phyloP scores from a whole-genome alignment of 2,888 invertebrate species.

The Stenichneumon culpator region DNA sequence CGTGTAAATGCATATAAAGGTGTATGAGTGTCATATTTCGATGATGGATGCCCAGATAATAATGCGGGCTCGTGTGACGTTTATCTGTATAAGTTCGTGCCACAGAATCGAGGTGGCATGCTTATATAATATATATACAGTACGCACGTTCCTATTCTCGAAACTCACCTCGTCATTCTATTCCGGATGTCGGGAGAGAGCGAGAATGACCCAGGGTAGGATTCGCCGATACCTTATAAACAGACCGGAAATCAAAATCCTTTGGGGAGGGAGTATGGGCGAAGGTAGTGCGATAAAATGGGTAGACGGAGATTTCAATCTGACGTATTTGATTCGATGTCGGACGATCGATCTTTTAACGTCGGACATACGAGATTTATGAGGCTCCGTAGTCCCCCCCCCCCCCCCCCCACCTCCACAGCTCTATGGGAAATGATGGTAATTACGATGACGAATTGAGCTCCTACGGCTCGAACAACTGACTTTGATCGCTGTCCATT shows the following conservation, averaged over 20 bases:
- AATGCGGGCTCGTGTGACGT: conserved; percentile 68
- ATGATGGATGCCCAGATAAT: conserved; percentile 81
- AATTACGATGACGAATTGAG: conserved; percentile 51
- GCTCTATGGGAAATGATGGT: conserved; percentile 36
- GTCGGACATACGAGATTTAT: conserved; percentile 49
- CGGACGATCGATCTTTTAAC: conserved; percentile 44
- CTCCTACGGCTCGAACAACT: conserved; percentile 7
- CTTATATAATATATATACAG: conserved; percentile 27
- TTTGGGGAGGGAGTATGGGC: conserved; percentile 5
- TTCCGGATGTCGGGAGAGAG: conserved; percentile 16
- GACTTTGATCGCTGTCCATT: conserved; percentile 36
- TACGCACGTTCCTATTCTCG: conserved; percentile 31
- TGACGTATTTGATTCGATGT: conserved; percentile 49
- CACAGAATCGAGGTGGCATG: conserved; percentile 12
- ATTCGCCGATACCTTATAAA: conserved; percentile 2
- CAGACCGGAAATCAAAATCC: conserved; percentile 42
- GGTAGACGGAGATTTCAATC: conserved; percentile 52
- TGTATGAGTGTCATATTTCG: conserved; percentile 80
- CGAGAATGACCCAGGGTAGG: background rate
- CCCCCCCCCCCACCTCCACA: too few species aligned
- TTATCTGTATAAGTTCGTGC: conserved; percentile 15
- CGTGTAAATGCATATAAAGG: conserved; percentile 27
- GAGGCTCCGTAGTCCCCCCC: background rate
- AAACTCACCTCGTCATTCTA: conserved; percentile 25
- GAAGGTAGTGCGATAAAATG: conserved; percentile 38